Percentiles rank a stretch among this genome's conserved stretches.
These are phyloP conservation scores for Trachops cirrhosus DNA, from an alignment of 2,797 vertebrate genomes.

Conservation along the genomic window DNA sequence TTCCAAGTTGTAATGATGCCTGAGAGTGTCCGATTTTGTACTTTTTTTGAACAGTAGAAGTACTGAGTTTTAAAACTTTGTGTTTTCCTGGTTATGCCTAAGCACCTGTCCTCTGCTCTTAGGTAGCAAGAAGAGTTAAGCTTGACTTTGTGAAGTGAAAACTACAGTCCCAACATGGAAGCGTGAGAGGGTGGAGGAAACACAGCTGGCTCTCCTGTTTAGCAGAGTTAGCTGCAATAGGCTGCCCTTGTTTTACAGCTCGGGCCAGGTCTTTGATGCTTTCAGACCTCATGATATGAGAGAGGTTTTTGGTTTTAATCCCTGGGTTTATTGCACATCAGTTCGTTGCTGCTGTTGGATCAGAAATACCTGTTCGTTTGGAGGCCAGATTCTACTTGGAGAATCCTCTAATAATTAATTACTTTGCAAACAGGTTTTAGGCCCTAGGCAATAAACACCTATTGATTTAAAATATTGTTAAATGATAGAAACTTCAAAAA, in stretches of 20 bases:
- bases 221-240: background rate
- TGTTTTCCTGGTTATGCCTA: background rate
- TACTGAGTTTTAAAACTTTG: background rate
- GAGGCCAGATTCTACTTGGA: background rate
- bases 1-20: background rate
- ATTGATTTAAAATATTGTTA: background rate
- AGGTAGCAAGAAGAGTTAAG: background rate
- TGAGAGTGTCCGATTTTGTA: background rate
- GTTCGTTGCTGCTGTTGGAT: background rate
- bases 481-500: background rate
- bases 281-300: background rate
- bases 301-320: background rate
- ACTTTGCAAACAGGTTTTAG: background rate
- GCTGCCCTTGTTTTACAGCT: background rate
- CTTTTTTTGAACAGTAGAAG: background rate
- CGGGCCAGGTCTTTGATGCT: background rate
- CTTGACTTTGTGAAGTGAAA: background rate
- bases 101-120: background rate
- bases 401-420: constrained; percentile 21
- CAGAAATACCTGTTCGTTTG: background rate
- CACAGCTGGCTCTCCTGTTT: background rate
- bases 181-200: background rate
- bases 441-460: background rate
- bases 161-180: background rate
- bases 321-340: background rate